Conservation (phyloP, 2,113 vertebrate species). For the Chionodraco myersi region DNA sequence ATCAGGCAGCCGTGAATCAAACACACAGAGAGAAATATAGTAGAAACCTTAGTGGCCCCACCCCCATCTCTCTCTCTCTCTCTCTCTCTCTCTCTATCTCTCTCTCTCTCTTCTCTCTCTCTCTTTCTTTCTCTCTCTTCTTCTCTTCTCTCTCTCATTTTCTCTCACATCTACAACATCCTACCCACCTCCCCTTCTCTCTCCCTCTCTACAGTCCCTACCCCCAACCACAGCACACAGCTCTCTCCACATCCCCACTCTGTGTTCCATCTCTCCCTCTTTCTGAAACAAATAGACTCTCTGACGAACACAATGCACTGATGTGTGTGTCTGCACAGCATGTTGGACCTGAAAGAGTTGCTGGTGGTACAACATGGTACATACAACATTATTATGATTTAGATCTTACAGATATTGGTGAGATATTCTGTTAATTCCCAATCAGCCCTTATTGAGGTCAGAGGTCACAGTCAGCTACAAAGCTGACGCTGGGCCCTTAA, state of each 20-base stretch:
- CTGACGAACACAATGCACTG: conserved; percentile 20
- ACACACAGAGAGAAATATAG: conserved; percentile 80
- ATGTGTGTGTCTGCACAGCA: conserved; percentile 5
- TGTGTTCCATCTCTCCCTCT: conserved; percentile 54
- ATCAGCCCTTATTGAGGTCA: conserved; percentile 20
- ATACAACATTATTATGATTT: neutral
- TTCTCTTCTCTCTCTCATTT: conserved; percentile 44
- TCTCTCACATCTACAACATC: conserved; percentile 68
- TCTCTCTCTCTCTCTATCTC: conserved; percentile 33
- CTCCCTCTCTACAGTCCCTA: conserved; percentile 59
- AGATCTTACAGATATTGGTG: neutral
- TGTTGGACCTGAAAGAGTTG: too few relatives aligned
- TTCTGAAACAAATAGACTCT: conserved; percentile 58
- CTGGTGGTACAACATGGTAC: neutral
- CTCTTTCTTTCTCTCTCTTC: conserved; percentile 45
- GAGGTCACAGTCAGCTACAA: conserved; percentile 15
- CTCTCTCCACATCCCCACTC: conserved; percentile 59
- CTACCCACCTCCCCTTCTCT: conserved; percentile 68
- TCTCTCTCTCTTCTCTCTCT: conserved; percentile 46
- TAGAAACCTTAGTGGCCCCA: conserved; percentile 77
- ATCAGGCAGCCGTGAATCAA: conserved; percentile 80
- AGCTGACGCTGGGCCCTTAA: too few relatives aligned
- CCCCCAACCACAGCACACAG: conserved; percentile 76
- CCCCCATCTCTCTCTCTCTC: conserved; percentile 10
- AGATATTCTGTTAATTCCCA: neutral